These are phyloP conservation scores for Edolisoma coerulescens DNA, from an alignment of 2,113 vertebrate species.

Conservation along the genomic window DNA sequence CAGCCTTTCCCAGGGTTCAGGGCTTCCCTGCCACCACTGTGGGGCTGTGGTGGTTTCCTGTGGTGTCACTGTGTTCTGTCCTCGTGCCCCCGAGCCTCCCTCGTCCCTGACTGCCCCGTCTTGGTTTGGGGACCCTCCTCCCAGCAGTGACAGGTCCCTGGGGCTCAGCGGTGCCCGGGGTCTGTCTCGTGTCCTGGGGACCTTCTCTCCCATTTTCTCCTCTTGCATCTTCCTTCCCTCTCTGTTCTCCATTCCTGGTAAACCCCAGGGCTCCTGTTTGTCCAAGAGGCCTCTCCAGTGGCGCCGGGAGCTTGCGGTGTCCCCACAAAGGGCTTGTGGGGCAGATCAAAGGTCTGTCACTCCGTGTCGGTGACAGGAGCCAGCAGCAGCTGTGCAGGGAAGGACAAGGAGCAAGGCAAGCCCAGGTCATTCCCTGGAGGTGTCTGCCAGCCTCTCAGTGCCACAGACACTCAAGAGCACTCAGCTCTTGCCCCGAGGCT, in stretches of 20 bases:
- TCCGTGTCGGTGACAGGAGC: background rate
- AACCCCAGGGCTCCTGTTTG: background rate
- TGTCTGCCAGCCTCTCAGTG: background rate
- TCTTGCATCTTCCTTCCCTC: background rate
- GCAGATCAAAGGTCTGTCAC: background rate
- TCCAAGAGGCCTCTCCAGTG: background rate
- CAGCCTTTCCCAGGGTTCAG: background rate
- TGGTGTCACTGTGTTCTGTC: background rate
- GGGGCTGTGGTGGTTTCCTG: background rate
- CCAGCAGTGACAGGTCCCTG: background rate
- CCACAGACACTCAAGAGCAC: background rate
- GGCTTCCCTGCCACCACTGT: background rate
- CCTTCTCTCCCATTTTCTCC: background rate
- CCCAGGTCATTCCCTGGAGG: background rate
- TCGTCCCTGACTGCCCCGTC: accelerated
- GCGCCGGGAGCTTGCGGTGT: background rate
- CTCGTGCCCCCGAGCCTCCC: background rate
- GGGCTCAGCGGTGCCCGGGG: accelerated
- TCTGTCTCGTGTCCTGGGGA: background rate
- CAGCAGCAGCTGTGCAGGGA: background rate
- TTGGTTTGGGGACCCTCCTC: background rate
- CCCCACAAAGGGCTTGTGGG: background rate
- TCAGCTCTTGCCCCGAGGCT: background rate
- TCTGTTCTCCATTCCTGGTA: background rate
- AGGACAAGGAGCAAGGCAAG: background rate